Base-by-base conservation (phyloP, 1,140 invertebrate species). In the Cepaea nemoralis region DNA sequence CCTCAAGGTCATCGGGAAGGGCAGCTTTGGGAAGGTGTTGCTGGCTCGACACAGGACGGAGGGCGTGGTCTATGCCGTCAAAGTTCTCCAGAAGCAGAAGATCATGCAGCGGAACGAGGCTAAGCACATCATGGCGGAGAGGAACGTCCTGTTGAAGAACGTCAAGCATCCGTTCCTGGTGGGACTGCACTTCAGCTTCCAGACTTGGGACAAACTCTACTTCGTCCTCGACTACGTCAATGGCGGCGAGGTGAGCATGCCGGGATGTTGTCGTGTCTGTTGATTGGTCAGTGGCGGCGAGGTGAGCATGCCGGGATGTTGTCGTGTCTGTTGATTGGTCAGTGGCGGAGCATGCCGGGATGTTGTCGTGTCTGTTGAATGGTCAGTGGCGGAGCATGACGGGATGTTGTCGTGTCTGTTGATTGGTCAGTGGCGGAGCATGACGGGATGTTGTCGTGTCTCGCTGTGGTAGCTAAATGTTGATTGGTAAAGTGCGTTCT, bases 161-260 rank as follows among this genome's bases (percentile, higher is more conserved):
- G 87, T 94, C 14, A 91, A 94, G 82, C 94, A 95, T 88, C 94
- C 94, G 24, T 95, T 95, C 88, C 90, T 95, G 12, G 94, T 95
- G 3, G 93, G 93, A 31, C 92, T 95, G 0, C 93, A 95, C 85
- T 95, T 94, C 89, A 94, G 94, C 77, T 95, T 95, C 90, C 94
- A 95, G 88, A 94, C 94, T 0, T 88, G 90, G n/a, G 93, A 94
- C 83, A 95, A 95, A 89, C 91, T 95, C 5, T 95, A 94, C 88
- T 95, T 95, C 89, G 94, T 95, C 0, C 87, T 95, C 67, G 94
- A 95, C 88, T 95, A 94, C 89, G 91, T 95, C 37, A 95, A 95
- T 89, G 94, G 94, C 19, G 94, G 94, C 84, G 94, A 95, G 92
- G 94, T 94, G 85, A 70, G n/a, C 50, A 12, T 22, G 24, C 22